A percentile compares a stretch with the other conserved stretches of the same genome.
phyloP scores from a whole-genome alignment of 2,888 invertebrate genomes.

The Clanis bilineata region DNA sequence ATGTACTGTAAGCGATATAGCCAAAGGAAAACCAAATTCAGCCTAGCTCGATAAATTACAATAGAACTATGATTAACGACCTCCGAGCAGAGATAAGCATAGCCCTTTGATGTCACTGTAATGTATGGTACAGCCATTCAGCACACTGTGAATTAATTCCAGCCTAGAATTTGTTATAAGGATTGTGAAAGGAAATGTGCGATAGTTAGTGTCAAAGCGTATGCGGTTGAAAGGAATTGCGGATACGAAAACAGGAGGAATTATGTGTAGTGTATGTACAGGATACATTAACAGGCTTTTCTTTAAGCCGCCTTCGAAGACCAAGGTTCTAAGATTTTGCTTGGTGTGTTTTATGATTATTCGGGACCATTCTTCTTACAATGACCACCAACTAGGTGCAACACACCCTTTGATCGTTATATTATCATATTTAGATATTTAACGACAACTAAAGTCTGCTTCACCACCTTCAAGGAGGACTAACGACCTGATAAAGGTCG shows the following conservation, averaged over 20 bases:
- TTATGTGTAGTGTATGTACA: not conserved
- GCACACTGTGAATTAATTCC: conserved; percentile 5
- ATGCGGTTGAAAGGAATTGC: not conserved
- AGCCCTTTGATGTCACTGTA: conserved; percentile 13
- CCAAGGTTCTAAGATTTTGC: too few relatives aligned
- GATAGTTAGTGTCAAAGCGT: conserved; percentile 3
- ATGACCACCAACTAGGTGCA: too few relatives aligned
- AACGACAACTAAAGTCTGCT: too few relatives aligned
- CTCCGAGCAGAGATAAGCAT: conserved; percentile 5
- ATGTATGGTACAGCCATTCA: conserved; percentile 10
- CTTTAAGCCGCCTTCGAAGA: not conserved
- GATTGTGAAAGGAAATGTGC: conserved; percentile 4
- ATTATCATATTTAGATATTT: too few relatives aligned
- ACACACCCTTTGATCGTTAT: too few relatives aligned
- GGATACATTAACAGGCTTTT: not conserved
- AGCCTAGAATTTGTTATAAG: conserved; percentile 10
- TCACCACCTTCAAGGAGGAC: too few relatives aligned
- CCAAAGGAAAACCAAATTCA: conserved; percentile 1
- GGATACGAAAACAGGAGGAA: not conserved
- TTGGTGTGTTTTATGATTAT: too few relatives aligned
- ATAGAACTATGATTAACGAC: conserved; percentile 11
- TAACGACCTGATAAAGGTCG: too few relatives aligned
- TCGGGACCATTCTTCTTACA: too few relatives aligned
- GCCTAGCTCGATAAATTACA: conserved; percentile 13
- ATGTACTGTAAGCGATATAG: conserved; percentile 2